A percentile compares a stretch with the other conserved stretches of the same genome.
Evolutionary conservation across 2,888 invertebrate genomes (phyloP).

Genomic region (Drymonia ruficornis): DNA sequence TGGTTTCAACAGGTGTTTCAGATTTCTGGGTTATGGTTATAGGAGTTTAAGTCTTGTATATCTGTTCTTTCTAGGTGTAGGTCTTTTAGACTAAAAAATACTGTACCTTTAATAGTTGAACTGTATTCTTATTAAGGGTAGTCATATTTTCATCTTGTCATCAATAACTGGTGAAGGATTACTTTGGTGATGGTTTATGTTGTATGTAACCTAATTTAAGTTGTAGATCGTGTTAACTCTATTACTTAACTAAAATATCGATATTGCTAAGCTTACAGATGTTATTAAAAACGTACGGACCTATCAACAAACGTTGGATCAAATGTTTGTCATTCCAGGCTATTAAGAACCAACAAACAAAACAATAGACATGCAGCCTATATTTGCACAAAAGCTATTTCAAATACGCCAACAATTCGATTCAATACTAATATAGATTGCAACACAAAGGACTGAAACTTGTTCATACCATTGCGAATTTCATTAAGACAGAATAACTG

Average conservation of each 20-base stretch:
- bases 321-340: conserved; percentile 3
- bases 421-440: conserved; percentile 34
- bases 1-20: neutral
- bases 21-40: too few species aligned
- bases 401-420: conserved; percentile 26
- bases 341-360: neutral
- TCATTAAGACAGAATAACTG: conserved; percentile 12
- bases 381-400: conserved; percentile 15
- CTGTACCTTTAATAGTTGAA: neutral
- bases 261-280: too few species aligned
- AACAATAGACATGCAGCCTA: conserved; percentile 5
- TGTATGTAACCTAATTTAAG: conserved; percentile 9
- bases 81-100: neutral
- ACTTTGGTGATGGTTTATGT: conserved; percentile 36
- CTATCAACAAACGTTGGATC: neutral
- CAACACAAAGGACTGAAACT: conserved; percentile 20
- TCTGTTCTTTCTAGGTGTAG: neutral
- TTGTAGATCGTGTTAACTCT: neutral
- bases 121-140: neutral
- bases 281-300: too few species aligned
- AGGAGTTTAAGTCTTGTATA: too few species aligned
- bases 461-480: conserved; percentile 23
- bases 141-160: neutral
- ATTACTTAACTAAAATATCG: neutral
- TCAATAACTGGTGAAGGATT: conserved; percentile 27